Conservation (phyloP, 2,113 vertebrate genomes). For the Chloroceryle aenea region DNA sequence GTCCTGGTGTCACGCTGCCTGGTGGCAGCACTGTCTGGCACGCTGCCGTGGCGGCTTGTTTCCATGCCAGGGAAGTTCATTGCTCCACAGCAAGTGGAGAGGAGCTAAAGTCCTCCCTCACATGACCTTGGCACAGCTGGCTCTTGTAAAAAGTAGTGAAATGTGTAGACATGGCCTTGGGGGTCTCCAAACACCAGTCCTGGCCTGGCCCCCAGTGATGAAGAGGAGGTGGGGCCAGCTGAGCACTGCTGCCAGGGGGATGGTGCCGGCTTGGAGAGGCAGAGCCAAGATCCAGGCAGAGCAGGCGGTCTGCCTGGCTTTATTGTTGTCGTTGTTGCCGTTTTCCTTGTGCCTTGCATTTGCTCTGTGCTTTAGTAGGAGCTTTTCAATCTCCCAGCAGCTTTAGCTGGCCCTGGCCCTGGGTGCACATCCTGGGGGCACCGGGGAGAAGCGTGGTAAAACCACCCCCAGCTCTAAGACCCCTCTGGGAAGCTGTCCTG, state of each 20-base stretch:
- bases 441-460: neutral
- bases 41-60: accelerated
- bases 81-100: neutral
- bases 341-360: neutral
- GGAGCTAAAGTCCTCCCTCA: neutral
- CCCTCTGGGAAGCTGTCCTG: neutral
- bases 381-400: neutral
- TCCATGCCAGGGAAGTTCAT: neutral
- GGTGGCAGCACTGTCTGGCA: neutral
- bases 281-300: neutral
- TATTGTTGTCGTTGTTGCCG: neutral
- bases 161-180: neutral
- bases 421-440: neutral
- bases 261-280: neutral
- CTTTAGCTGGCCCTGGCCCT: neutral
- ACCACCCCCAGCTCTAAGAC: accelerated
- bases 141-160: neutral
- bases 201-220: no score
- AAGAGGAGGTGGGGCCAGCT: neutral
- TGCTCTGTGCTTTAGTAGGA: neutral
- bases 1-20: neutral
- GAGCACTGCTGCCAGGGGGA: neutral
- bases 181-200: neutral
- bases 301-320: neutral
- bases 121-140: neutral